Conservation (phyloP, 2,113 vertebrate genomes). For the Oreamnos americanus region DNA sequence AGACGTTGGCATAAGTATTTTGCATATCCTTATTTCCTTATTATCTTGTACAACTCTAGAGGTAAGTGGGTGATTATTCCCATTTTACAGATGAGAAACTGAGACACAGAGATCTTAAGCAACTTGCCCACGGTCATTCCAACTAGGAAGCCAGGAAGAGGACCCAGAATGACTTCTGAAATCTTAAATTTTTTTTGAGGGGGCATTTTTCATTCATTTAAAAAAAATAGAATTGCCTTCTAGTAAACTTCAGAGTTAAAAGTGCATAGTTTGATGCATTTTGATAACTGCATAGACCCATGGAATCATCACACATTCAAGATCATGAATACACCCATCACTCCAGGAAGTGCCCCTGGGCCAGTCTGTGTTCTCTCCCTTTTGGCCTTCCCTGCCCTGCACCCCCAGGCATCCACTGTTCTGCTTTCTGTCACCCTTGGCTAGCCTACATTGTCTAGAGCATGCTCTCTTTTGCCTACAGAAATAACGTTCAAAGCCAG, state of each 20-base stretch:
- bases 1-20: neutral
- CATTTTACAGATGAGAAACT: neutral
- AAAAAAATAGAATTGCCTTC: neutral
- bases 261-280: neutral
- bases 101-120: neutral
- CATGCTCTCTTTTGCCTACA: neutral
- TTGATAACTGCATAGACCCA: accelerated
- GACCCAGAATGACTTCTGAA: neutral
- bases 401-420: too few relatives aligned
- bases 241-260: neutral
- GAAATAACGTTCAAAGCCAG: neutral
- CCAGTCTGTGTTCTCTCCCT: too few relatives aligned
- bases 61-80: neutral
- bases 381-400: accelerated
- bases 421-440: neutral
- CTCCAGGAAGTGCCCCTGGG: neutral
- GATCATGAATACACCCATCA: neutral
- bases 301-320: neutral
- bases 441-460: neutral
- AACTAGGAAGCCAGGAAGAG: neutral
- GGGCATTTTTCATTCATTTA: neutral
- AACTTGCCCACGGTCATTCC: neutral
- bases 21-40: neutral
- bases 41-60: neutral
- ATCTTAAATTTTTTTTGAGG: neutral